A percentile compares a stretch with the other conserved stretches of the same genome.
Conservation (phyloP, 2,888 invertebrate genomes). For the Slavum lentiscoides region DNA sequence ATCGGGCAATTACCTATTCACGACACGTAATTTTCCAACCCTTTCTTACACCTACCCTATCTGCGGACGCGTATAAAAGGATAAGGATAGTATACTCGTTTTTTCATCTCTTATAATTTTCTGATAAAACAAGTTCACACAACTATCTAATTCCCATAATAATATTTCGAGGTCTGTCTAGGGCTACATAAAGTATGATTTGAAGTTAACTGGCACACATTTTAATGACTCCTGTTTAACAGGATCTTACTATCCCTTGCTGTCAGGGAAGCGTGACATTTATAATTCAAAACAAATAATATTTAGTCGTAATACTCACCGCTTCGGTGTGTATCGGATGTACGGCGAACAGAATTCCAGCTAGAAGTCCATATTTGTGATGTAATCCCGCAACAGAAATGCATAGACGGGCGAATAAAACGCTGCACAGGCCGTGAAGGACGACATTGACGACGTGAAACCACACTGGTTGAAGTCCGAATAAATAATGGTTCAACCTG, state of each 20-base stretch:
- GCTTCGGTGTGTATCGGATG: conserved; percentile 91
- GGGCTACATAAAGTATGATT: too few relatives aligned
- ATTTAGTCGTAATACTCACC: conserved; percentile 65
- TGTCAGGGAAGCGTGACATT: too few relatives aligned
- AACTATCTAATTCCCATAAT: too few relatives aligned
- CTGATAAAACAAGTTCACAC: too few relatives aligned
- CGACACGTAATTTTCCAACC: conserved; percentile 3
- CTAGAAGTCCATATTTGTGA: conserved; percentile 72
- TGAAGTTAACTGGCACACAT: too few relatives aligned
- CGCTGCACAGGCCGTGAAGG: conserved; percentile 75
- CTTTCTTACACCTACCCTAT: neutral
- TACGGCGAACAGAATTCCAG: conserved; percentile 77
- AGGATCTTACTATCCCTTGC: too few relatives aligned
- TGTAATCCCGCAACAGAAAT: conserved; percentile 70
- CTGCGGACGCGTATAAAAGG: neutral
- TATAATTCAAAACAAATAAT: too few relatives aligned
- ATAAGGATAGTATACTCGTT: too few relatives aligned
- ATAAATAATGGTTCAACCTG: conserved; percentile 76
- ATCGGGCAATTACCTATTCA: conserved; percentile 10
- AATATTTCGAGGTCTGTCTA: too few relatives aligned
- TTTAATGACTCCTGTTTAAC: too few relatives aligned
- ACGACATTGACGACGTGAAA: conserved; percentile 80
- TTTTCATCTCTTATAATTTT: too few relatives aligned
- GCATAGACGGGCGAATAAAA: conserved; percentile 72
- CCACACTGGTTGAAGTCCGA: conserved; percentile 73